Evolutionary conservation across 2,888 invertebrate genomes (phyloP).

Genomic region (Amorpha juglandis): DNA sequence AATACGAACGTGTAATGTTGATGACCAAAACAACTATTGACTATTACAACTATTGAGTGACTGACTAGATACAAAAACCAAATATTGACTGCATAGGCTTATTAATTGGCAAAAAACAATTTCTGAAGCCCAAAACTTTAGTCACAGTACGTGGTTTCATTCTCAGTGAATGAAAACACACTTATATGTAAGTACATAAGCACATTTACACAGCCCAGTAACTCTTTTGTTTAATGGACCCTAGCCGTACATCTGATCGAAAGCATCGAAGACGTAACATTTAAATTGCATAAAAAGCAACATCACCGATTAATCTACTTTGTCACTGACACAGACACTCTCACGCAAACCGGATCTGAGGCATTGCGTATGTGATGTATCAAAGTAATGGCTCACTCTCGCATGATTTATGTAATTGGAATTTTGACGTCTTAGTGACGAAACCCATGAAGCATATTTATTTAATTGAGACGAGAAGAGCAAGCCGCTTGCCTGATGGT

Average conservation of each 20-base stretch:
- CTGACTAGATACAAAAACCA: no score
- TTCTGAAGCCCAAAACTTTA: no score
- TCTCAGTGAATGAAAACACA: neutral
- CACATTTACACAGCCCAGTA: neutral
- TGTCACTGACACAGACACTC: conserved; percentile 9
- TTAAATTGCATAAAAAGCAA: conserved; percentile 10
- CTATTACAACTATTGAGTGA: no score
- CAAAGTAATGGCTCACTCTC: conserved; percentile 11
- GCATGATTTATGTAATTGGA: conserved; percentile 1
- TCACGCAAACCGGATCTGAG: conserved; percentile 10
- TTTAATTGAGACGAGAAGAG: no score
- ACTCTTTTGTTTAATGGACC: neutral
- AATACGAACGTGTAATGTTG: no score
- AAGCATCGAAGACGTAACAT: conserved; percentile 5
- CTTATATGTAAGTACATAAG: neutral
- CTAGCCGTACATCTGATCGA: neutral
- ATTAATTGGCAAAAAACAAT: no score
- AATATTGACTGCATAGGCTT: no score
- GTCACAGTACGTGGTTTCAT: no score
- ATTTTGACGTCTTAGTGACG: neutral
- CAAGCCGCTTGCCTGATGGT: no score
- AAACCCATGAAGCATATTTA: neutral
- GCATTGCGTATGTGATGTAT: conserved; percentile 3
- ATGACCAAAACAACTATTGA: no score
- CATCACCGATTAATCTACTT: conserved; percentile 1